Evolutionary conservation across 2,888 invertebrate genomes (phyloP).

Genomic region (Scaptomyza polygonia): DNA sequence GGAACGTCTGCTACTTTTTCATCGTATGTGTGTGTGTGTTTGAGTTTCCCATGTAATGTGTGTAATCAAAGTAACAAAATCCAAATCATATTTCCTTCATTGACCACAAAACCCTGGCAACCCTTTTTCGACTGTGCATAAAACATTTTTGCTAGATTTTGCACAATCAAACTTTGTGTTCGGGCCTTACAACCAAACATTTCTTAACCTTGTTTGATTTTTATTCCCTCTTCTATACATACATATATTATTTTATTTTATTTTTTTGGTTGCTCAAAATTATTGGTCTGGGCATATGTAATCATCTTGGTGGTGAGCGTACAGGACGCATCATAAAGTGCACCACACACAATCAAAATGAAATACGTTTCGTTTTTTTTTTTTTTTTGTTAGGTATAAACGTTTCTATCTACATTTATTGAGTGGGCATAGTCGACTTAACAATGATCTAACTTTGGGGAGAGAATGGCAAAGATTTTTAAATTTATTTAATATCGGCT

Average conservation of each 20-base stretch:
- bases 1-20: conserved; percentile 61
- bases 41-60: conserved; percentile 70
- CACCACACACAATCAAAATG: conserved; percentile 75
- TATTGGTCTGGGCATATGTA: conserved; percentile 83
- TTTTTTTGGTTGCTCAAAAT: conserved; percentile 57
- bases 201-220: conserved; percentile 81
- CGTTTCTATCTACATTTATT: conserved; percentile 23
- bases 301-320: conserved; percentile 58
- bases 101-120: conserved; percentile 77
- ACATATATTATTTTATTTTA: conserved; percentile 21
- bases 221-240: conserved; percentile 38
- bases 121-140: conserved; percentile 66
- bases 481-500: no score
- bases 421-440: conserved; percentile 25
- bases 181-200: conserved; percentile 54
- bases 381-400: conserved; percentile 48
- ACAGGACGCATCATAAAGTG: conserved; percentile 69
- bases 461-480: no score
- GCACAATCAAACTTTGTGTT: conserved; percentile 66
- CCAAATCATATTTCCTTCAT: conserved; percentile 83
- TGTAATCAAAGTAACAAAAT: conserved; percentile 81
- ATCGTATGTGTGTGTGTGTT: conserved; percentile 21
- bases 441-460: conserved; percentile 15
- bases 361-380: conserved; percentile 55
- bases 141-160: conserved; percentile 74